Evolutionary conservation across 2,888 invertebrate genomes (phyloP), one percentile per base, ranked within the genome.

Genomic region (Clanis bilineata): DNA sequence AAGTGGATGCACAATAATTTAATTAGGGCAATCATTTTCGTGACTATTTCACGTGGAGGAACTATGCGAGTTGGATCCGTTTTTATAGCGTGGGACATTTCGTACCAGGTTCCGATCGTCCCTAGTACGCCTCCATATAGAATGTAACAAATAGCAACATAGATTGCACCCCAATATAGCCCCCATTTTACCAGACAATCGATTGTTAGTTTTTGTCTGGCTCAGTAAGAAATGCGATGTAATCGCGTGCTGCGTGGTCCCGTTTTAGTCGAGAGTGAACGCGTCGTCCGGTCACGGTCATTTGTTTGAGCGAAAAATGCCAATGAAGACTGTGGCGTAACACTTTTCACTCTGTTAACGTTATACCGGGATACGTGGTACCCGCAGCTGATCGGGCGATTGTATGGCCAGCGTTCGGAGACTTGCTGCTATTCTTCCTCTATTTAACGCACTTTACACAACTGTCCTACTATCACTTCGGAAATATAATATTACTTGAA

Each of bases 391-490:
- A 36, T 23, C 22, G 23, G 44, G 12, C 59, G 56, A 25, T 15
- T 62, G 58, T 43, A 59, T 47, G 1, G 58, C 39, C 57, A 61
- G 64, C 60, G 60, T n/a, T n/a, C n/a, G n/a, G n/a, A n/a, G n/a
- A n/a, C n/a, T n/a, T n/a, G n/a, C 45, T 72, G 69, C 74, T n/a
- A n/a, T n/a, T n/a, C 72, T 72, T 67, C 70, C 82, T 82, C 82
- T 82, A 81, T 83, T 81, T 78, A 76, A 77, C 81, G 74, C 79
- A 72, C 79, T 83, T 79, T 80, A 85, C 23, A 81, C 81, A 79
- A 78, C 80, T 86, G 90, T 81, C 88, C 89, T 89, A 90, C 89
- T 90, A 88, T 89, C 87, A 86, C 89, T 88, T 82, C 66, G 72
- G 78, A 72, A 77, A 79, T 78, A 67, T 66, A 68, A 63, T n/a